These are phyloP conservation scores for Haliaeetus leucogaster DNA, from an alignment of 2,113 vertebrate genomes.

Conservation along the genomic window DNA sequence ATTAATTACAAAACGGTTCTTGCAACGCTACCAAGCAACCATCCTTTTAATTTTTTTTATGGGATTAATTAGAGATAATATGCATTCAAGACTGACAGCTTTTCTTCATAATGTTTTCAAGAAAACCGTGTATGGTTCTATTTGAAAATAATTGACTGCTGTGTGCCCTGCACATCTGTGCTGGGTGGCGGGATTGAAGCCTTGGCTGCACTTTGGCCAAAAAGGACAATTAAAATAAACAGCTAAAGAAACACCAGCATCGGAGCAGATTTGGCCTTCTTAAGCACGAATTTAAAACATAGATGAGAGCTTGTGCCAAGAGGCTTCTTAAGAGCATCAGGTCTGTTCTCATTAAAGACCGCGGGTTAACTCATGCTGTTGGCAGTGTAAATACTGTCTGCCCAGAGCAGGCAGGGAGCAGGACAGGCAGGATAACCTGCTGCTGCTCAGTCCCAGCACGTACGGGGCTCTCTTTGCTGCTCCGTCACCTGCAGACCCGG, in stretches of 20 bases:
- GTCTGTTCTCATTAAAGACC: background rate
- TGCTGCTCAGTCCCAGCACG: background rate
- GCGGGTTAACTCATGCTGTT: background rate
- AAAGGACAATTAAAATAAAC: background rate
- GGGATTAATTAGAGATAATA: conserved; percentile 59
- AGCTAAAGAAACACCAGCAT: background rate
- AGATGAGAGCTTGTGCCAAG: background rate
- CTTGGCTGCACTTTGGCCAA: background rate
- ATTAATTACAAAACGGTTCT: conserved; percentile 55
- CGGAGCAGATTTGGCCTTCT: background rate
- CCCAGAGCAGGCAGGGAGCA: background rate
- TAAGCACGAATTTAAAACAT: background rate
- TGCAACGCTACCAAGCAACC: conserved; percentile 16
- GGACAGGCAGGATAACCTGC: background rate
- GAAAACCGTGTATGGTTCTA: background rate
- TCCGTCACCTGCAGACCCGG: background rate
- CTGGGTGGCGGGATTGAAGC: background rate
- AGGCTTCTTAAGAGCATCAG: background rate
- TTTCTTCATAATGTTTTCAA: conserved; percentile 22
- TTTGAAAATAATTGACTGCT: background rate
- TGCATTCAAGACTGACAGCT: conserved; percentile 43
- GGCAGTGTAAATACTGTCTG: background rate
- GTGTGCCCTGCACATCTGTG: background rate
- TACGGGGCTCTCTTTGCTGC: background rate
- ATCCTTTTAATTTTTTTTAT: conserved; percentile 40